Evolutionary conservation across 2,113 vertebrate species (phyloP), one percentile per base, ranked within the genome.

Genomic region (Colius striatus): DNA sequence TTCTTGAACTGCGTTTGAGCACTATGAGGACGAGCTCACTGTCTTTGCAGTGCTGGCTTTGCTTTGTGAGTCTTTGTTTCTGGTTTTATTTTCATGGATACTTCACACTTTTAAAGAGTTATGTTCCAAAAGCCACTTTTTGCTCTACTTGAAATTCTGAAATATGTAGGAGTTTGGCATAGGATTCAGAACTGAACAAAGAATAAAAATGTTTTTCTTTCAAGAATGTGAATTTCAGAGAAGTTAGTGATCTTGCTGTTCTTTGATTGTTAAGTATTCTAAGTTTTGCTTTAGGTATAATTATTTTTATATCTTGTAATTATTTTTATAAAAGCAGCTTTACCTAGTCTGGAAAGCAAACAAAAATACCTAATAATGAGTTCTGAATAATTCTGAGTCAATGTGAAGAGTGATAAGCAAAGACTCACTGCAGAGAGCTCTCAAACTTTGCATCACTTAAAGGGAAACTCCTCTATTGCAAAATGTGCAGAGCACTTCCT

Each of bases 111-210:
- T 36, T 19, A 78, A 78, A 61, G 51, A 66, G 38, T 87, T 92
- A 36, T 32, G 48, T 76, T 89, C 30, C 48, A 29, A 84, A 94
- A 89, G 62, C 19, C 16, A 0, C 43, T 81, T 87, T 70, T 84
- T 43, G 4, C 57, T 89, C 13, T 26, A 2, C 72, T 68, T 71
- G 84, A 61, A 84, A 70, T 89, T 74, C 73, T 94, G 80, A 84
- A 89, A 54, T 61, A 87, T 25, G 94, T 89, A 84, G 91, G 94
- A 95, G 95, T 89, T 89, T 91, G 77, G 54, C 89, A 73, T 61
- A 72, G 61, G 48, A 87, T 90, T 95, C 65, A 63, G 73, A 87
- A 53, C 76, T 63, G 76, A 94, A 94, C 70, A 90, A 87, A 91
- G 73, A 87, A 19, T 68, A 54, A 71, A 54, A 71, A 85, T 2